A percentile compares a stretch with the other conserved stretches of the same genome.
These are phyloP conservation scores for Ypsolopha scabrella DNA, from an alignment of 2,888 invertebrate genomes.

Conservation along the genomic window DNA sequence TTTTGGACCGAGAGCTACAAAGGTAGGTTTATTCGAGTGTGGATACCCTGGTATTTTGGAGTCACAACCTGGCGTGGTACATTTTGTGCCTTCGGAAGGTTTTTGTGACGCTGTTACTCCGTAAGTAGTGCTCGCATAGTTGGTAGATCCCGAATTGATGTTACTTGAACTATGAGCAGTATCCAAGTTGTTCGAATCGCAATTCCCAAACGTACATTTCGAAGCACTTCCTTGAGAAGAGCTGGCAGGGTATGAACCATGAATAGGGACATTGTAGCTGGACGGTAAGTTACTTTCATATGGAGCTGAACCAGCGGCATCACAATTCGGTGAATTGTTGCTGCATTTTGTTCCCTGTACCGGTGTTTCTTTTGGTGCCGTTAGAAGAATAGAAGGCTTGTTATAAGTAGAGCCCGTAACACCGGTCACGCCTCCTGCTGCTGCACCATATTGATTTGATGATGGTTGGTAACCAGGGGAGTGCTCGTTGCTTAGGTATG, in stretches of 20 bases:
- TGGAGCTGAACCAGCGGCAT: constrained; percentile 3
- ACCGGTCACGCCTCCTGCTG: constrained; percentile 1
- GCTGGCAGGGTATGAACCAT: constrained; percentile 10
- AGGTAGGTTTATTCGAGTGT: neutral
- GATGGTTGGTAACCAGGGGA: neutral
- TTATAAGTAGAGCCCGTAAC: constrained; percentile 14
- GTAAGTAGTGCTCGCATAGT: neutral
- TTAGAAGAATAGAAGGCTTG: constrained; percentile 31
- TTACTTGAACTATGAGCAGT: neutral
- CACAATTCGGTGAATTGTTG: constrained; percentile 15
- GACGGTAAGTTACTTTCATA: constrained; percentile 18
- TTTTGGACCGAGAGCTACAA: neutral
- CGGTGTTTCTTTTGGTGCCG: constrained; percentile 28
- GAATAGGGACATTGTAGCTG: constrained; percentile 24
- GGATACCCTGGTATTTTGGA: neutral
- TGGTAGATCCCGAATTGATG: neutral
- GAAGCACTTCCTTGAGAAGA: constrained; percentile 8
- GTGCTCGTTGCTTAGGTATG: neutral
- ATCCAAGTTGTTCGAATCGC: constrained; percentile 5
- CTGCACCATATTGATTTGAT: neutral
- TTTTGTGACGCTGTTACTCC: neutral
- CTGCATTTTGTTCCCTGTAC: constrained; percentile 17
- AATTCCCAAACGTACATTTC: constrained; percentile 13
- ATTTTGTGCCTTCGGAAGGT: neutral
- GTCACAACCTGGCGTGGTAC: constrained; percentile 1